phyloP scores from a whole-genome alignment of 2,797 vertebrate species.

The Acipenser transmontanus region DNA sequence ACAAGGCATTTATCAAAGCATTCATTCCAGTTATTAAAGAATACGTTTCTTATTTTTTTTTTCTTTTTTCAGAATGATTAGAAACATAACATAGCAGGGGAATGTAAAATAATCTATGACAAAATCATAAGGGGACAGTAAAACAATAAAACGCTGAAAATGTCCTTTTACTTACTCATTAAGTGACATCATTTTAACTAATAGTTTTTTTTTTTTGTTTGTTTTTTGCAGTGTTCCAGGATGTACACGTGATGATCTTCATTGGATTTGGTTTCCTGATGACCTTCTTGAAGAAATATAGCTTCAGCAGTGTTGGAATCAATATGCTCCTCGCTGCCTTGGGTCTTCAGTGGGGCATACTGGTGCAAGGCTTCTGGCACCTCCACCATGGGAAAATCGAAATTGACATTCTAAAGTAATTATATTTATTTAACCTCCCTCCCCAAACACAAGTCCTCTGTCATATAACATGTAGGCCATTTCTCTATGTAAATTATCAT shows the following conservation, averaged over 20 bases:
- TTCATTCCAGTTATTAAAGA: no score
- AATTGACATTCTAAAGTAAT: constrained; percentile 61
- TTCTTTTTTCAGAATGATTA: no score
- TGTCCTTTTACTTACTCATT: no score
- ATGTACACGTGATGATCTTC: constrained; percentile 96
- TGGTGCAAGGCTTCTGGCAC: constrained; percentile 77
- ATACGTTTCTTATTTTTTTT: no score
- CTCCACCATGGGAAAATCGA: constrained; percentile 44
- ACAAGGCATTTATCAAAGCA: no score
- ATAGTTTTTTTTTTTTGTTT: background rate
- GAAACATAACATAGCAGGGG: no score
- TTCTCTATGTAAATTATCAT: no score
- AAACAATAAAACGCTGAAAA: no score
- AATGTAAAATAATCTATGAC: no score
- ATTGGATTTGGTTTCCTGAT: constrained; percentile 94
- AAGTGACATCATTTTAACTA: no score
- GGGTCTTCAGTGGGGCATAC: constrained; percentile 86
- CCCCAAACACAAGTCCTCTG: background rate
- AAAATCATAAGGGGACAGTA: no score
- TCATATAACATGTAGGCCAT: background rate
- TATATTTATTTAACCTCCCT: background rate
- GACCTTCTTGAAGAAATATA: constrained; percentile 93
- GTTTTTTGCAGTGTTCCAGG: constrained; percentile 80
- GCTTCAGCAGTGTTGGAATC: constrained; percentile 86
- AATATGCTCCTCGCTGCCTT: constrained; percentile 88